Percentiles rank a stretch among this genome's conserved stretches.
These are phyloP conservation scores for Ictalurus punctatus DNA, from an alignment of 2,113 vertebrate species.

Conservation along the genomic window DNA sequence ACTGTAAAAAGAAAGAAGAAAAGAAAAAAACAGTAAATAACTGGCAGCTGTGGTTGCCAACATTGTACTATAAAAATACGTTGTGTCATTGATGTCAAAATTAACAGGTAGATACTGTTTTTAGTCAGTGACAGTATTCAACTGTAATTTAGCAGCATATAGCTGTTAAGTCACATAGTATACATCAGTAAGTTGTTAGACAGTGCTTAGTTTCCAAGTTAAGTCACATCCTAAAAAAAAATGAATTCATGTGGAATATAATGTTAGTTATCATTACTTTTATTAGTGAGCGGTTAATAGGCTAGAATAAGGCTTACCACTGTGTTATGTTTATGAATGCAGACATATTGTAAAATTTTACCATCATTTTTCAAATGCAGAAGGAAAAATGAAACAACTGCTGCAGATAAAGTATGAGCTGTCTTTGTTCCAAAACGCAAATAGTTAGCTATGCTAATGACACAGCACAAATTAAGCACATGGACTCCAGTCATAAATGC, in stretches of 20 bases:
- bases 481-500: conserved; percentile 41
- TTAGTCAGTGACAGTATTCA: too few species aligned
- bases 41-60: too few species aligned
- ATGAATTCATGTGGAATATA: not conserved
- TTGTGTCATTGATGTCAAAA: too few species aligned
- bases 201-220: not conserved
- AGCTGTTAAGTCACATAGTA: not conserved
- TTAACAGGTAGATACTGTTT: too few species aligned
- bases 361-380: not conserved
- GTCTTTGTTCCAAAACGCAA: conserved; percentile 53
- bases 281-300: not conserved
- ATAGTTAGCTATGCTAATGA: conserved; percentile 55
- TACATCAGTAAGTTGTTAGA: not conserved
- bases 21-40: too few species aligned
- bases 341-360: not conserved
- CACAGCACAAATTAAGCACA: conserved; percentile 32
- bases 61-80: too few species aligned
- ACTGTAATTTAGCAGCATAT: too few species aligned
- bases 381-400: conserved; percentile 43
- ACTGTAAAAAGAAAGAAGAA: too few species aligned
- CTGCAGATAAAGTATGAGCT: conserved; percentile 24
- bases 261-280: not conserved
- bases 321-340: not conserved
- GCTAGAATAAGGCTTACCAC: not conserved
- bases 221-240: not conserved